Percentiles rank a stretch among this genome's conserved stretches.
Evolutionary conservation across 2,888 invertebrate genomes (phyloP).

Genomic region (Sialis lutaria): DNA sequence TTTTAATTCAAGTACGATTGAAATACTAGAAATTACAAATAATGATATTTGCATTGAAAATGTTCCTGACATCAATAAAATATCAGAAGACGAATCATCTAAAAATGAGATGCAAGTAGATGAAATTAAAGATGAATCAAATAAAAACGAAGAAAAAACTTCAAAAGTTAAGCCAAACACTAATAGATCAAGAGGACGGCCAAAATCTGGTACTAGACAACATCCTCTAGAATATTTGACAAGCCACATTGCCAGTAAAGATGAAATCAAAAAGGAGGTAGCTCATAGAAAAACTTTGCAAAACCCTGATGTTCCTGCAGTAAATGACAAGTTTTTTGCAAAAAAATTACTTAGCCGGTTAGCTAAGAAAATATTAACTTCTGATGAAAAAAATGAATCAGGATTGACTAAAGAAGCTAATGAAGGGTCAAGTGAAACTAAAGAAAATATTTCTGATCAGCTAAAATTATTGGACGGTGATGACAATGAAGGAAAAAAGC

Average conservation of each 20-base stretch:
- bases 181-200: conserved; percentile 4
- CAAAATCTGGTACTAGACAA: conserved; percentile 9
- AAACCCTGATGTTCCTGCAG: conserved; percentile 20
- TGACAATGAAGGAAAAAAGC: not conserved
- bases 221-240: conserved; percentile 20
- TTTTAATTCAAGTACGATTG: too few relatives aligned
- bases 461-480: not conserved
- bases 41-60: too few relatives aligned
- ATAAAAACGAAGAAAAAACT: not conserved
- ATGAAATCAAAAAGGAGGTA: conserved; percentile 34
- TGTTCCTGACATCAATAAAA: too few relatives aligned
- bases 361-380: conserved; percentile 24
- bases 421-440: not conserved
- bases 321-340: conserved; percentile 30
- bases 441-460: conserved; percentile 1
- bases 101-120: too few relatives aligned
- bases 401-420: not conserved
- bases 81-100: too few relatives aligned
- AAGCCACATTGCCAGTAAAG: conserved; percentile 34
- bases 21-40: too few relatives aligned
- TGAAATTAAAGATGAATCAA: too few relatives aligned
- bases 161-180: not conserved
- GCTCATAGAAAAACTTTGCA: conserved; percentile 29
- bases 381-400: conserved; percentile 9
- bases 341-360: conserved; percentile 32